Base-by-base conservation (phyloP, 2,797 vertebrate genomes). In the Picus viridis region DNA sequence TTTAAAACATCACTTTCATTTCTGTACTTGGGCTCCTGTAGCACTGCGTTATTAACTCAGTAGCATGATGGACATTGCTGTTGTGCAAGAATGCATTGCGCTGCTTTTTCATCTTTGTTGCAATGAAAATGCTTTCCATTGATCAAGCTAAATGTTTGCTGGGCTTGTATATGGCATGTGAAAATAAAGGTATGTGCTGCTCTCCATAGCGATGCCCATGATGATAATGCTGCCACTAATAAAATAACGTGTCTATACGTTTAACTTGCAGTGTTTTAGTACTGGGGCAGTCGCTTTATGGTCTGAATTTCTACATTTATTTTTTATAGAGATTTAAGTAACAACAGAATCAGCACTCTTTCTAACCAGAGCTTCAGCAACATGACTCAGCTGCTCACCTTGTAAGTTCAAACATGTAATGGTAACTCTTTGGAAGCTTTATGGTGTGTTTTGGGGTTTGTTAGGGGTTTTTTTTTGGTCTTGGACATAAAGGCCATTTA, bases 351-450 rank as follows among this genome's bases (percentile, higher is more conserved):
- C 98, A 99, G 99, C 98, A 99, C 99, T 82, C 98, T 99, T 97
- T 99, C 99, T 97, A 99, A 99, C 98, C 98, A 99, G 98, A 99
- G 99, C 98, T 99, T 99, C 98, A 99, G 98, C 98, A 99, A 99
- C 98, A 99, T 99, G 99, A 99, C 98, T 84, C 99, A 99, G 96
- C 99, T 99, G 96, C 99, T 99, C 94, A 99, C 99, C 89, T 97
- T 99, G 99, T 99, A 98, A 99, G 99, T 99, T 94, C 97, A 91
- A 98, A 97, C 70, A 29, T 89, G 32, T 92, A 90, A 72, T 78
- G 71, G 13, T 79, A 63, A 78, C 78, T 83, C 57, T 93, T 47
- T 91, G 51, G 68, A 93, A 73, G 69, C 65, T 63, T 88, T 90
- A 15, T 47, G 27, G 19, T 86, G 59, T 34, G 85, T 47, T 75